Percentiles rank a stretch among this genome's conserved stretches.
phyloP scores from a whole-genome alignment of 1,140 invertebrate species.

The Tetramorium parvispinum region DNA sequence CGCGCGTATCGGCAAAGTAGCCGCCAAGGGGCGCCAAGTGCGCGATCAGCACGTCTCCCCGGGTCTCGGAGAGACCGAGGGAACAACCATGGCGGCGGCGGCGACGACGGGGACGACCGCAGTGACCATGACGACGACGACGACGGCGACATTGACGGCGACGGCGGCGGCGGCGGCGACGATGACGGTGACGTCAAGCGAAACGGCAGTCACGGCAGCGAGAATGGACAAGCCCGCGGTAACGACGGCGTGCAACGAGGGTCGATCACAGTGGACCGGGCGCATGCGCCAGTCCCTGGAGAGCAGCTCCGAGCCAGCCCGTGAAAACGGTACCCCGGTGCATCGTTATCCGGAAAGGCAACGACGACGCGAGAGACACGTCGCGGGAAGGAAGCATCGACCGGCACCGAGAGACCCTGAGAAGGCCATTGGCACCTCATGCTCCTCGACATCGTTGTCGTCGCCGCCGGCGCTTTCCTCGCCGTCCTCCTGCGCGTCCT shows the following conservation, averaged over 20 bases:
- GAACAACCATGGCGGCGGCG: constrained; percentile 36
- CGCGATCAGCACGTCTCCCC: constrained; percentile 41
- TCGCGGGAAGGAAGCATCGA: constrained; percentile 29
- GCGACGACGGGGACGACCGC: constrained; percentile 46
- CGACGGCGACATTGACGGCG: neutral
- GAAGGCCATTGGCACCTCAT: constrained; percentile 22
- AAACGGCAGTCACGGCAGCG: constrained; percentile 29
- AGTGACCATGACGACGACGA: constrained; percentile 21
- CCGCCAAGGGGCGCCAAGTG: constrained; percentile 39
- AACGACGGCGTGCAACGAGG: constrained; percentile 69
- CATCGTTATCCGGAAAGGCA: constrained; percentile 61
- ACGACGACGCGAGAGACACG: constrained; percentile 42
- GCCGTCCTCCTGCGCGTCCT: constrained; percentile 45
- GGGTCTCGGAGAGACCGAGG: neutral
- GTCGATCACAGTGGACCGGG: constrained; percentile 77
- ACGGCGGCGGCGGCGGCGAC: constrained; percentile 22
- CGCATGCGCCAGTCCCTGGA: constrained; percentile 80
- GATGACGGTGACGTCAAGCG: constrained; percentile 48
- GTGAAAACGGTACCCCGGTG: constrained; percentile 66
- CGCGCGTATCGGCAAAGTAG: constrained; percentile 72
- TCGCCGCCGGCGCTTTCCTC: constrained; percentile 52
- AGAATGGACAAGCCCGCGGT: constrained; percentile 64
- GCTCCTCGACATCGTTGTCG: constrained; percentile 58
- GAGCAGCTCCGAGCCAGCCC: constrained; percentile 68
- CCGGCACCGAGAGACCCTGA: neutral